Evolutionary conservation across 2,113 vertebrate species (phyloP).

Genomic region (Crotalus viridis): DNA sequence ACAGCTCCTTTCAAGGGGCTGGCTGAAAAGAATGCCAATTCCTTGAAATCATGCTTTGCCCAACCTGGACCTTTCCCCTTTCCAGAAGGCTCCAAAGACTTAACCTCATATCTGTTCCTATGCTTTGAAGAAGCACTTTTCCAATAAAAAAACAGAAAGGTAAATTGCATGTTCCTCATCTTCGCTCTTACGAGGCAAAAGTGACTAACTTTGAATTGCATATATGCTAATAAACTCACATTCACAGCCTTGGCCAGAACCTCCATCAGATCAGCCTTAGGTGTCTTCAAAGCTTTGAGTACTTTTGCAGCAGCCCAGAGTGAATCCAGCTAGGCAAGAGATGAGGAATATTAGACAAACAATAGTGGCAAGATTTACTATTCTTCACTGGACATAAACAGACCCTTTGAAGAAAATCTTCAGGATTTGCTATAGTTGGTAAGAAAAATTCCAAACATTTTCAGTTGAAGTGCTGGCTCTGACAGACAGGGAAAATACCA

Average conservation of each 20-base stretch:
- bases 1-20: neutral
- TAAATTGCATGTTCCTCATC: neutral
- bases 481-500: accelerated
- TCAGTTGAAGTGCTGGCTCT: neutral
- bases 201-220: neutral
- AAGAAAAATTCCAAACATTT: neutral
- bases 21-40: neutral
- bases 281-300: slow-evolving; percentile 71
- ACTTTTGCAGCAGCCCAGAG: slow-evolving; percentile 82
- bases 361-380: neutral
- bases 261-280: slow-evolving; percentile 63
- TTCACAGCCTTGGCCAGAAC: slow-evolving; percentile 75
- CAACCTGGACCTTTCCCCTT: neutral
- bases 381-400: neutral
- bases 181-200: neutral
- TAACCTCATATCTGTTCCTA: neutral
- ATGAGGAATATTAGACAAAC: neutral
- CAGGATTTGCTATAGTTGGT: neutral
- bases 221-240: slow-evolving; percentile 64
- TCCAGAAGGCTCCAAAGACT: neutral
- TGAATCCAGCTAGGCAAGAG: slow-evolving; percentile 80
- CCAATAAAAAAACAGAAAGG: neutral
- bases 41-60: neutral
- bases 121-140: neutral
- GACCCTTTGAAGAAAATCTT: neutral